Evolutionary conservation across 2,888 invertebrate genomes (phyloP).

Genomic region (Teinopalpus imperialis): DNA sequence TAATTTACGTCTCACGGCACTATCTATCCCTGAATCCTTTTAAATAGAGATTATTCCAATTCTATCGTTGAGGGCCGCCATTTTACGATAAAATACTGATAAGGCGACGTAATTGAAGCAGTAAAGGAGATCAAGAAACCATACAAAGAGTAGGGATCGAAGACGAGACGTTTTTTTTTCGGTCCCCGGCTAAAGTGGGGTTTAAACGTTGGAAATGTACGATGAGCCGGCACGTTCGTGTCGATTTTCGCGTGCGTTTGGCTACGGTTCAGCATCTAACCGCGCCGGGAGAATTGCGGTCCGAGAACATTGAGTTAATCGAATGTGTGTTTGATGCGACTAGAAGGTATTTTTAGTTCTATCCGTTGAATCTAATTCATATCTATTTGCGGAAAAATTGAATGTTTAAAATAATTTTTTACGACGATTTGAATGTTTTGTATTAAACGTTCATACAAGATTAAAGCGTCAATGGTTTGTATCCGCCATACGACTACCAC

Average conservation of each 20-base stretch:
- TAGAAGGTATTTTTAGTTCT: conserved; percentile 21
- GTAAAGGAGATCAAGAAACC: conserved; percentile 25
- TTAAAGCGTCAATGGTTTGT: too few relatives aligned
- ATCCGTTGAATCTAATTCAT: too few relatives aligned
- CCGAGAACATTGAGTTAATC: conserved; percentile 6
- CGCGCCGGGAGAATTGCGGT: conserved; percentile 23
- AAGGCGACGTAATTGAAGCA: conserved; percentile 24
- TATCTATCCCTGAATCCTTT: conserved; percentile 13
- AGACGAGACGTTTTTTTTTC: conserved; percentile 17
- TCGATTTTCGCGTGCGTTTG: conserved; percentile 37
- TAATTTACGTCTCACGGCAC: conserved; percentile 9
- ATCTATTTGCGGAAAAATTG: too few relatives aligned
- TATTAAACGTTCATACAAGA: too few relatives aligned
- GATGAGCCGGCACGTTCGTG: conserved; percentile 28
- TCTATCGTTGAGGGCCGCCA: conserved; percentile 13
- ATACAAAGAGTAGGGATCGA: conserved; percentile 14
- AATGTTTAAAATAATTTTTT: too few relatives aligned
- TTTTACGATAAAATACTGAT: conserved; percentile 24
- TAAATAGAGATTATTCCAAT: conserved; percentile 18
- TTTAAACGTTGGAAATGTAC: conserved; percentile 28
- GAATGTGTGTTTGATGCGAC: conserved; percentile 13
- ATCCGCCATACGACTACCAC: too few relatives aligned
- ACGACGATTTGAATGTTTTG: too few relatives aligned
- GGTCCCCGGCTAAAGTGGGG: conserved; percentile 9
- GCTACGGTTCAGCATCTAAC: conserved; percentile 35